These are phyloP conservation scores for Bicyclus anynana DNA, from an alignment of 1,140 invertebrate genomes.

Conservation along the genomic window DNA sequence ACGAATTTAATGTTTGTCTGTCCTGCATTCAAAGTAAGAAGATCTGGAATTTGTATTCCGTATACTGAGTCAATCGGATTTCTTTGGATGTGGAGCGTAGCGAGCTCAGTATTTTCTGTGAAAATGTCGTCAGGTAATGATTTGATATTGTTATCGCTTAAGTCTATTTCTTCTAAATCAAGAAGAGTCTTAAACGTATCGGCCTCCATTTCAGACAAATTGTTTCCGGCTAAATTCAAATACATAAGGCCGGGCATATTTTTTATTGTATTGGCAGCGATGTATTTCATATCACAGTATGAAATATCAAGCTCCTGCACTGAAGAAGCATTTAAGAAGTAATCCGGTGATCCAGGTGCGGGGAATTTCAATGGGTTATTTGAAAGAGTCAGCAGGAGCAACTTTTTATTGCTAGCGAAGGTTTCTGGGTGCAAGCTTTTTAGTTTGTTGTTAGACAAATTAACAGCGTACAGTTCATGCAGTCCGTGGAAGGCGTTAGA, in stretches of 20 bases:
- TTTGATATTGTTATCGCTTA: slow-evolving; percentile 81
- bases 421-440: slow-evolving; percentile 81
- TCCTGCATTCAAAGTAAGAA: slow-evolving; percentile 81
- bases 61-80: slow-evolving; percentile 78
- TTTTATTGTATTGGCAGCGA: slow-evolving; percentile 79
- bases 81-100: slow-evolving; percentile 79
- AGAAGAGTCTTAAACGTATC: slow-evolving; percentile 78
- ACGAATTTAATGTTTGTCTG: slow-evolving; percentile 81
- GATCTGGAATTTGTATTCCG: slow-evolving; percentile 72
- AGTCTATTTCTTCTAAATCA: slow-evolving; percentile 81
- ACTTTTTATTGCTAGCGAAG: slow-evolving; percentile 81
- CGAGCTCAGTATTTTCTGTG: slow-evolving; percentile 77
- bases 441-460: slow-evolving; percentile 81
- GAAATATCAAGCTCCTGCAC: slow-evolving; percentile 83
- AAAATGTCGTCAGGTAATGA: slow-evolving; percentile 79
- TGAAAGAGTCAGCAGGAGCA: slow-evolving; percentile 81
- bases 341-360: slow-evolving; percentile 65
- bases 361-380: slow-evolving; percentile 81
- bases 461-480: slow-evolving; percentile 80
- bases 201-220: slow-evolving; percentile 79
- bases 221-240: slow-evolving; percentile 81
- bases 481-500: slow-evolving; percentile 82
- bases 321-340: slow-evolving; percentile 79
- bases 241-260: slow-evolving; percentile 80
- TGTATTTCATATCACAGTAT: slow-evolving; percentile 79